Evolutionary conservation across 2,888 invertebrate genomes (phyloP).

Genomic region (Ichneumoninae sp.): DNA sequence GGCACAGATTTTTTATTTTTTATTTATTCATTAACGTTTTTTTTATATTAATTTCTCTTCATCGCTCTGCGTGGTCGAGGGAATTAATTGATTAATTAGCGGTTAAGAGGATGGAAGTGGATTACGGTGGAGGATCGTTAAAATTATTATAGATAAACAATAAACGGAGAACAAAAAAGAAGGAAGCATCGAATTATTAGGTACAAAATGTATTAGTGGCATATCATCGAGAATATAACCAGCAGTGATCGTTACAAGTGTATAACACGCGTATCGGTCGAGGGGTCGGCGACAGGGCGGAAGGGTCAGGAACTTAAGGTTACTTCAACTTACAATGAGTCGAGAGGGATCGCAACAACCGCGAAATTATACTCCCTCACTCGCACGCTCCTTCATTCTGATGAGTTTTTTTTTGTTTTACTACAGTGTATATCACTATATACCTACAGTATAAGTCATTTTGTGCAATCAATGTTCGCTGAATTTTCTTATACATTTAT

Average conservation of each 20-base stretch:
- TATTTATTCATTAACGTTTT: neutral
- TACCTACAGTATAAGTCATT: constrained; percentile 31
- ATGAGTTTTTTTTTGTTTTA: neutral
- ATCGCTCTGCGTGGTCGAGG: neutral
- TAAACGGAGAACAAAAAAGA: constrained; percentile 7
- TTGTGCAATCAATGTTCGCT: constrained; percentile 28
- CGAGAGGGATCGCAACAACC: constrained; percentile 13
- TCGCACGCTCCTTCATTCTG: constrained; percentile 14
- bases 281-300: neutral
- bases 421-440: constrained; percentile 5
- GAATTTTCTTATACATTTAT: neutral
- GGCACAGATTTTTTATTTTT: constrained; percentile 5
- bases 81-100: neutral
- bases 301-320: constrained; percentile 16
- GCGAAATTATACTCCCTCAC: neutral
- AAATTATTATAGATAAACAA: neutral
- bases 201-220: constrained; percentile 71
- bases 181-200: constrained; percentile 40
- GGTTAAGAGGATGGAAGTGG: neutral
- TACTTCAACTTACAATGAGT: constrained; percentile 19
- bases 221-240: constrained; percentile 57
- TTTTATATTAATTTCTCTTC: constrained; percentile 4
- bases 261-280: constrained; percentile 30
- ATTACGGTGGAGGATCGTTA: neutral
- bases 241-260: constrained; percentile 51